phyloP scores from a whole-genome alignment of 2,797 vertebrate genomes.

The Lates japonicus region DNA sequence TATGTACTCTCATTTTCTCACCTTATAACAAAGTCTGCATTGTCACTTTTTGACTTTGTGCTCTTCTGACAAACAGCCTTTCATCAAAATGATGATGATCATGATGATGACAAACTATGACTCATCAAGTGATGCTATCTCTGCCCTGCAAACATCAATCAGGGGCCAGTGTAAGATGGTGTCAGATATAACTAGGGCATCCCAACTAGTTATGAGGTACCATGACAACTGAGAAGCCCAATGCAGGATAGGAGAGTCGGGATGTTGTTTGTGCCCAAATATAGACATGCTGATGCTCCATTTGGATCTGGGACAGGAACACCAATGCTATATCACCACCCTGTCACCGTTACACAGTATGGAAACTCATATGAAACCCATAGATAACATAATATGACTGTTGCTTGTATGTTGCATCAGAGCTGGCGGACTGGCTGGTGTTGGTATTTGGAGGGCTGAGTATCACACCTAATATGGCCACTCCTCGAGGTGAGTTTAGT shows the following conservation, averaged over 20 bases:
- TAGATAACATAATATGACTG: constrained; percentile 40
- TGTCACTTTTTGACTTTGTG: not conserved
- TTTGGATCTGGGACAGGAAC: constrained; percentile 52
- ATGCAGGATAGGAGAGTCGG: constrained; percentile 15
- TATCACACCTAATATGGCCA: constrained; percentile 27
- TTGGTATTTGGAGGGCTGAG: constrained; percentile 20
- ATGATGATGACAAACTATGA: constrained; percentile 20
- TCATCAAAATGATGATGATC: not conserved
- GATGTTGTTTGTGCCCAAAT: constrained; percentile 54
- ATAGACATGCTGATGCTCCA: constrained; percentile 52
- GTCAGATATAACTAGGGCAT: constrained; percentile 50
- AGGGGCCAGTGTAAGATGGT: constrained; percentile 31
- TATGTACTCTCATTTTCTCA: not conserved
- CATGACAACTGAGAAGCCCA: constrained; percentile 17
- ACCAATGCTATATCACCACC: constrained; percentile 11
- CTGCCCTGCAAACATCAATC: constrained; percentile 24
- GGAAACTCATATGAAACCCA: constrained; percentile 36
- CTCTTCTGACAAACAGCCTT: not conserved
- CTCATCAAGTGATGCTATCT: constrained; percentile 42
- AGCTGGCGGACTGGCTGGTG: not conserved
- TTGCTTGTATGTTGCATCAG: constrained; percentile 66
- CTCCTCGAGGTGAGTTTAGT: constrained; percentile 1
- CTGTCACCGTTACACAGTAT: constrained; percentile 51
- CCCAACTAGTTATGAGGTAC: constrained; percentile 32
- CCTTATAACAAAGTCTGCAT: not conserved